These are phyloP conservation scores for Meriones psammophilus DNA, from an alignment of 2,797 vertebrate genomes.

Conservation along the genomic window DNA sequence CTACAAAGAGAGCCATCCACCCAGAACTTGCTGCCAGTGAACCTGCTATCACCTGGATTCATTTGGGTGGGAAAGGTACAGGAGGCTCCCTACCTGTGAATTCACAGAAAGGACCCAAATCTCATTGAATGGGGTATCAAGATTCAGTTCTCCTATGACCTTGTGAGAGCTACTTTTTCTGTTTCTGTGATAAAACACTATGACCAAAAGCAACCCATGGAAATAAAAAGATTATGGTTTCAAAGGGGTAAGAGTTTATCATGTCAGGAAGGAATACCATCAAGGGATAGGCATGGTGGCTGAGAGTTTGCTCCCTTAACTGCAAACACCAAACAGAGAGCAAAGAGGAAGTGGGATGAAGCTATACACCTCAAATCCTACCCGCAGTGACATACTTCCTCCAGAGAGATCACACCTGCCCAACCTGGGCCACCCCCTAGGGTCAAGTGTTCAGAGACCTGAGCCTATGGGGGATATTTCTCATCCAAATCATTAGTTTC, in stretches of 20 bases:
- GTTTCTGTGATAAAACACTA: background rate
- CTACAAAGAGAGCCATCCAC: accelerated
- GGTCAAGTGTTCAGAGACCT: background rate
- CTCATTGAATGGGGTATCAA: background rate
- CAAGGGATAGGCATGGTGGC: background rate
- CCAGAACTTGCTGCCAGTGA: accelerated
- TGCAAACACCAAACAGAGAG: background rate
- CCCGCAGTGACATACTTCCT: background rate
- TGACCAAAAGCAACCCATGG: background rate
- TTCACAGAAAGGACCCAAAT: accelerated
- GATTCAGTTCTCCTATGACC: background rate
- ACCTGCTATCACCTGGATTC: background rate
- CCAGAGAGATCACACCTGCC: background rate
- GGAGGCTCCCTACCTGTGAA: background rate
- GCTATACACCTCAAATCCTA: background rate
- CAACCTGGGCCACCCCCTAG: too few species aligned
- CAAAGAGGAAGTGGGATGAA: background rate
- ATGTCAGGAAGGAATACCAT: accelerated
- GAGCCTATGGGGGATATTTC: background rate
- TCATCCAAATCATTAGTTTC: background rate
- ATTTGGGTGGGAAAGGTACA: background rate
- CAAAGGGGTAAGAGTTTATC: background rate
- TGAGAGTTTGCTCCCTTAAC: too few species aligned
- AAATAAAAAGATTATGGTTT: background rate
- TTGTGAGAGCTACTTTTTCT: background rate